Conservation (phyloP, 2,797 vertebrate genomes). For the Presbytis comata region DNA sequence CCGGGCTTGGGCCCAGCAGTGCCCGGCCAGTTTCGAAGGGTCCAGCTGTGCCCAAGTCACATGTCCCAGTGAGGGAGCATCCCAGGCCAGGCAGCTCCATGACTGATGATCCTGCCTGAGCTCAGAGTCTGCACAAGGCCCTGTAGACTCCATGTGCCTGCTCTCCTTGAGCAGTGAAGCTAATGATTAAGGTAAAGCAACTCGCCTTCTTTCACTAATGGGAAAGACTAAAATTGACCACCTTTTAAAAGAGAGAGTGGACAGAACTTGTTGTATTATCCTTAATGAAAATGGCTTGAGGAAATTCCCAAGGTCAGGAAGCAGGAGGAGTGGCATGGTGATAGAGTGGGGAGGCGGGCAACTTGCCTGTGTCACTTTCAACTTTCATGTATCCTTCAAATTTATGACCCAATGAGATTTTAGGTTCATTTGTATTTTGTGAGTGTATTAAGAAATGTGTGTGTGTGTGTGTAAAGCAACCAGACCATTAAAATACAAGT, state of each 20-base stretch:
- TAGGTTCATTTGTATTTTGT: background rate
- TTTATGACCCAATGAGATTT: background rate
- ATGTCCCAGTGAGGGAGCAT: background rate
- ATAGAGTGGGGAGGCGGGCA: background rate
- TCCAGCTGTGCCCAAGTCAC: constrained; percentile 42
- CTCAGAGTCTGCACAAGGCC: background rate
- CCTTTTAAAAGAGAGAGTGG: background rate
- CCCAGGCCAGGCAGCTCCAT: background rate
- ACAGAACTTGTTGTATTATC: background rate
- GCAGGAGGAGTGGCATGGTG: accelerated
- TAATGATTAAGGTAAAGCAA: background rate
- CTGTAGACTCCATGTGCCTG: background rate
- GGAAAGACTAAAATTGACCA: background rate
- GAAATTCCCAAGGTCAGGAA: background rate
- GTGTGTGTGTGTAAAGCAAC: background rate
- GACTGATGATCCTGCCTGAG: background rate
- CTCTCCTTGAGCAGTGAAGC: background rate
- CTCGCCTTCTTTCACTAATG: background rate
- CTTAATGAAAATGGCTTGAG: background rate
- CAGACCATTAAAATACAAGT: background rate
- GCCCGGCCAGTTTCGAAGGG: constrained; percentile 17
- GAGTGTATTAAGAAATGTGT: background rate
- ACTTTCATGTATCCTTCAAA: background rate
- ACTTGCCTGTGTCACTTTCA: background rate
- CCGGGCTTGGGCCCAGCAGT: constrained; percentile 39